phyloP scores from a whole-genome alignment of 2,888 invertebrate genomes.

The Agrotis exclamationis region DNA sequence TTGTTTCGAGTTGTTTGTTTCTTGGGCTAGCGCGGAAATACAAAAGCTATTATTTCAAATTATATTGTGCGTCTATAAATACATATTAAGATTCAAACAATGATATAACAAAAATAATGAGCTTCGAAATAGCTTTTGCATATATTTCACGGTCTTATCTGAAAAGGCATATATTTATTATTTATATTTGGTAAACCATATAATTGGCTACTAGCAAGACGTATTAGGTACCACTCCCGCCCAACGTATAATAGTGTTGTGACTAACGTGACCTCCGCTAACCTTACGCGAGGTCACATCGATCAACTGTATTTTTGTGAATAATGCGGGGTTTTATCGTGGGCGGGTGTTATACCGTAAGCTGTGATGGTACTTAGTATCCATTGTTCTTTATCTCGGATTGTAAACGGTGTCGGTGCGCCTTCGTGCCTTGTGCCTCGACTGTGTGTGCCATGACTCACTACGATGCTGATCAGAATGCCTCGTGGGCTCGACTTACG shows the following conservation, averaged over 20 bases:
- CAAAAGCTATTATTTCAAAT: constrained; percentile 28
- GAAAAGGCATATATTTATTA: constrained; percentile 38
- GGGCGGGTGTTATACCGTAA: constrained; percentile 39
- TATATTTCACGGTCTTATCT: constrained; percentile 41
- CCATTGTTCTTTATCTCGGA: constrained; percentile 61
- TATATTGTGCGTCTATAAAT: constrained; percentile 11
- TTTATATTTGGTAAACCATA: constrained; percentile 32
- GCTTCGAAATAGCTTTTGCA: constrained; percentile 25
- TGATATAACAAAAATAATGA: constrained; percentile 21
- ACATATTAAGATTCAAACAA: constrained; percentile 13
- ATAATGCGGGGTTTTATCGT: constrained; percentile 47
- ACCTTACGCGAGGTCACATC: constrained; percentile 55
- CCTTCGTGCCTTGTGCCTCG: constrained; percentile 49
- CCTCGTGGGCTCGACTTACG: constrained; percentile 76
- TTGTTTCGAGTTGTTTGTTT: constrained; percentile 36
- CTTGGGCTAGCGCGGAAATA: constrained; percentile 8
- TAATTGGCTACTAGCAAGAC: constrained; percentile 42
- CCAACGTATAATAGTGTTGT: constrained; percentile 41
- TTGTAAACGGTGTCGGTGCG: constrained; percentile 54
- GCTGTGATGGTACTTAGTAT: constrained; percentile 33
- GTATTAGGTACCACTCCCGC: constrained; percentile 33
- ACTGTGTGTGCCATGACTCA: constrained; percentile 76
- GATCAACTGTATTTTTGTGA: constrained; percentile 53
- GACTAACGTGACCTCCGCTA: constrained; percentile 58
- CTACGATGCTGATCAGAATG: constrained; percentile 74